A percentile compares a stretch with the other conserved stretches of the same genome.
Conservation (phyloP, 2,113 vertebrate species). For the Zosterops hypoxanthus region DNA sequence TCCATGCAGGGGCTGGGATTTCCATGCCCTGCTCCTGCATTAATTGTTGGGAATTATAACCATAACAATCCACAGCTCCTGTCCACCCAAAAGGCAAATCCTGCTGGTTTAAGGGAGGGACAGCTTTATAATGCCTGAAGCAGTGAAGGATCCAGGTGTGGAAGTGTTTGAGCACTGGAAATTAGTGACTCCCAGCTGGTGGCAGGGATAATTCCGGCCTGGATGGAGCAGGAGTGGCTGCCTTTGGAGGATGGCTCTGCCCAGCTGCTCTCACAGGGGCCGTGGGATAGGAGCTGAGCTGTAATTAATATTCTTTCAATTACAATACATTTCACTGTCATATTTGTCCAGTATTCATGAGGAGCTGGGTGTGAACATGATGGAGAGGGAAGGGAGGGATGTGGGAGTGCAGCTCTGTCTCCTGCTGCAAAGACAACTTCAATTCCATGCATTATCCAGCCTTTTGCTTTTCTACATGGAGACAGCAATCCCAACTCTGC, state of each 20-base stretch:
- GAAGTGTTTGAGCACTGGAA: not conserved
- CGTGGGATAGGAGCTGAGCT: not conserved
- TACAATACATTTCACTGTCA: constrained; percentile 23
- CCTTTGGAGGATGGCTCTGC: not conserved
- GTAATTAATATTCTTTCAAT: constrained; percentile 60
- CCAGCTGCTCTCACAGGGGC: not conserved
- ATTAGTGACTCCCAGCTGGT: constrained; percentile 19
- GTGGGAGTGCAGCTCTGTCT: not conserved
- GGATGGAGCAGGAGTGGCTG: not conserved
- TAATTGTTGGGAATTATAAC: not conserved
- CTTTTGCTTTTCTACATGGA: not conserved
- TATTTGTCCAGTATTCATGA: constrained; percentile 10
- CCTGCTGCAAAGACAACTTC: not conserved
- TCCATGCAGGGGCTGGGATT: not conserved
- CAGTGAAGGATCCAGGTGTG: not conserved
- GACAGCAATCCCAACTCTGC: not conserved
- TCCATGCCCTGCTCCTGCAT: not conserved
- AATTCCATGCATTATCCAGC: not conserved
- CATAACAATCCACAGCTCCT: not conserved
- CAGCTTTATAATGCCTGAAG: not conserved
- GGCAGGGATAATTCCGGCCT: constrained; percentile 14
- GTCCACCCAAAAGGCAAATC: not conserved
- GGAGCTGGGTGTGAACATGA: not conserved
- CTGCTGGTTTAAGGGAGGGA: not conserved
- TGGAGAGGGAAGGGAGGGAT: not conserved